Base-by-base conservation (phyloP, 2,113 vertebrate genomes). In the Sphaerodactylus townsendi region DNA sequence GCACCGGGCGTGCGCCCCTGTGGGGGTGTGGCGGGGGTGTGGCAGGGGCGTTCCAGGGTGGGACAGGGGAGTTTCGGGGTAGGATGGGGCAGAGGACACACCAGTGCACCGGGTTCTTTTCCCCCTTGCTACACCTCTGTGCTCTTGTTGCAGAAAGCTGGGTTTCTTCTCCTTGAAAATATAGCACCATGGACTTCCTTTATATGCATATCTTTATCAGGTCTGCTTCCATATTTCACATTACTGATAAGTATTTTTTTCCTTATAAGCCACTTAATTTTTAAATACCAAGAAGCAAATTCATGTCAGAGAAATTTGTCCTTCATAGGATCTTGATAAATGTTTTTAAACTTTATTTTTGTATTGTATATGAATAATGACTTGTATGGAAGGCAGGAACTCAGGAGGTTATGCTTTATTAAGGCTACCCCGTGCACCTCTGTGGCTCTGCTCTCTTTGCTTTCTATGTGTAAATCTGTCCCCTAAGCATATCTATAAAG, bases 241-340 rank as follows among this genome's bases (percentile, higher is more conserved):
- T 90, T 89, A 84, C 25, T 64, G 35, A 66, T 90, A 92, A 25
- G 88, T 1, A 53, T 88, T 90, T 91, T 89, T 88, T 64, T 75
- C 84, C 82, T 91, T 65, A n/a, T 90, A 59, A 35, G 75, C 85
- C 72, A 86, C 4, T 0, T 85, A 82, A 87, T 90, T 66, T 92
- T 68, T 90, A 92, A 86, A 65, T 91, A 79, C 89, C 87, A 88
- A 95, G 91, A 92, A 93, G 90, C 88, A 93, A 92, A 91, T 50
- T 65, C 84, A 80, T 0, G 1, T n/a, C 88, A 86, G 78, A 85
- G 82, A 81, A 79, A 19, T 85, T 68, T 83, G 53, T 89, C 75
- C 77, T 0, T 73, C 87, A 75, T 81, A 90, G 68, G 1, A 30
- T 77, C 85, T 86, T 41, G 1, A 37, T 37, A 46, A n/a, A 77